Percentiles rank a stretch among this genome's conserved stretches.
Evolutionary conservation across 2,888 invertebrate species (phyloP).

Genomic region (Schizaphis graminum): DNA sequence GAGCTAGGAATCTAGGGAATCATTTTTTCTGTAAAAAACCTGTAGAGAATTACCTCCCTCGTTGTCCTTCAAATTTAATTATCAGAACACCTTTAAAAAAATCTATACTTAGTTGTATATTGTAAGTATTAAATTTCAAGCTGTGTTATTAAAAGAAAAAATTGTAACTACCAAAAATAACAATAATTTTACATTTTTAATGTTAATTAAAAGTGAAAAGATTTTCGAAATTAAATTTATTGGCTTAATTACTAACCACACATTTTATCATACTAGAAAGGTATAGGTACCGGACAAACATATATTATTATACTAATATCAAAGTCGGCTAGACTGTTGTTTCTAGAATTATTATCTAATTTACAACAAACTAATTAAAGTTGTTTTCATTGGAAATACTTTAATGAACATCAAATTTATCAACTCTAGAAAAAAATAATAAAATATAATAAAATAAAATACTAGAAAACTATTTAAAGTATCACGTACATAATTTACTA

Average conservation of each 20-base stretch:
- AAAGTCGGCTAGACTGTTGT: neutral
- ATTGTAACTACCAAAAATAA: neutral
- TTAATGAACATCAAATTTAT: neutral
- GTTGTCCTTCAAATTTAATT: neutral
- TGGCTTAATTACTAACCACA: neutral
- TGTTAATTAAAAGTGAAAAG: no score
- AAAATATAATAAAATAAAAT: no score
- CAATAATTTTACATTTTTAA: no score
- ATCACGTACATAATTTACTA: neutral
- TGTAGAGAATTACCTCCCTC: neutral
- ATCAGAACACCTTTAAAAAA: neutral
- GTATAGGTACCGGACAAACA: neutral
- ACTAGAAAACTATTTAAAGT: neutral
- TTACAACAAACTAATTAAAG: constrained; percentile 2
- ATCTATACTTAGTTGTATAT: neutral
- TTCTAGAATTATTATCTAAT: neutral
- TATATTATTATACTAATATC: neutral
- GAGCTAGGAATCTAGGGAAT: neutral
- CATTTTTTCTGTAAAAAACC: neutral
- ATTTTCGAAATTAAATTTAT: neutral
- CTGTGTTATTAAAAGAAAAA: neutral
- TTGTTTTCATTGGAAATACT: neutral
- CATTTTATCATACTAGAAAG: neutral
- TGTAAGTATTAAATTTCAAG: neutral
- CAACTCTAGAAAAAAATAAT: neutral